phyloP scores from a whole-genome alignment of 35 echinoderm and acorn worm species.

The Holothuria glaberrima region DNA sequence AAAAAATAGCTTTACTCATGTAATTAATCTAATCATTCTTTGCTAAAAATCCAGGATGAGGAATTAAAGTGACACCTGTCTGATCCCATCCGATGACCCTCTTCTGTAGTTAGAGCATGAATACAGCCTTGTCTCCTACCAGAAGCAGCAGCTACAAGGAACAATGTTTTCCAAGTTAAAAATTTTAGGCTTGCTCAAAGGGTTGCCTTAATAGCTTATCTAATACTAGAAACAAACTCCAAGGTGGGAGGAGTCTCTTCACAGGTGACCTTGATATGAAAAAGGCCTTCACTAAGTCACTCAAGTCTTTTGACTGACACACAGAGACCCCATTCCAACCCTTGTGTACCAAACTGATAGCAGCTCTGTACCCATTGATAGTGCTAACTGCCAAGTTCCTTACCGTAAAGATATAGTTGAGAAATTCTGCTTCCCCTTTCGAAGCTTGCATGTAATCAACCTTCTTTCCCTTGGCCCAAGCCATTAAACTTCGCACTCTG shows the following conservation, averaged over 20 bases:
- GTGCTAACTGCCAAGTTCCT: too few relatives aligned
- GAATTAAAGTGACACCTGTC: background rate
- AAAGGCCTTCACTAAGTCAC: too few relatives aligned
- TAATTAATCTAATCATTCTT: background rate
- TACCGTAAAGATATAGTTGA: too few relatives aligned
- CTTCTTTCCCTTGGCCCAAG: background rate
- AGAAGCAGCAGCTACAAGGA: slow-evolving; percentile 1
- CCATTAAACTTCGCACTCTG: background rate
- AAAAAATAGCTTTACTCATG: background rate
- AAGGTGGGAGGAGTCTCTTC: too few relatives aligned
- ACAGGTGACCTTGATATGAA: too few relatives aligned
- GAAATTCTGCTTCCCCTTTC: too few relatives aligned
- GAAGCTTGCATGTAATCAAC: background rate
- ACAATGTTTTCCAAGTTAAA: slow-evolving; percentile 16
- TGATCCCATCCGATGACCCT: background rate
- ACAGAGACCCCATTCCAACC: too few relatives aligned
- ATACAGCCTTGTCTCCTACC: background rate
- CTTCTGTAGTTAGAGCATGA: slow-evolving; percentile 5
- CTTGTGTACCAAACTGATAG: too few relatives aligned
- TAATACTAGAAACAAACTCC: too few relatives aligned
- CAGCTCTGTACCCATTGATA: too few relatives aligned
- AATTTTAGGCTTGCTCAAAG: slow-evolving; percentile 5
- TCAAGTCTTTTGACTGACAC: too few relatives aligned
- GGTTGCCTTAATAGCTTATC: background rate
- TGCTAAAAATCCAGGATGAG: background rate